phyloP scores from a whole-genome alignment of 2,797 vertebrate species.

The Chelidonichthys spinosus region DNA sequence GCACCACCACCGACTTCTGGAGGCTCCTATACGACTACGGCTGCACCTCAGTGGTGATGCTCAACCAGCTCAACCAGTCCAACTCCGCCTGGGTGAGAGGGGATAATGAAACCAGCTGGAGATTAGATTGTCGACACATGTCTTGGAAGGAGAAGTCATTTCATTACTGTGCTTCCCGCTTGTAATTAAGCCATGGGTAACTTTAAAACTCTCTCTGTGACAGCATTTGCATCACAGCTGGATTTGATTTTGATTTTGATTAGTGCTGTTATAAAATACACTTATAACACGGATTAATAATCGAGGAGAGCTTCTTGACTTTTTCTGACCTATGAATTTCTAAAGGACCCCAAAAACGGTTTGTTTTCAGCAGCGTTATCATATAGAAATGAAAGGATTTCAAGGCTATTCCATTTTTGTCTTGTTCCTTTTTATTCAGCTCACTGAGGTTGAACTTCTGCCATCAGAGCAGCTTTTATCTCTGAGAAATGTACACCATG shows the following conservation, averaged over 20 bases:
- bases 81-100: conserved; percentile 93
- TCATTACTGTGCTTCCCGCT: neutral
- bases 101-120: neutral
- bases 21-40: conserved; percentile 94
- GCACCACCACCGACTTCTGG: conserved; percentile 96
- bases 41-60: conserved; percentile 97
- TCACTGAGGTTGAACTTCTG: conserved; percentile 1
- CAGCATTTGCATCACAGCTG: conserved; percentile 24
- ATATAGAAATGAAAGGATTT: neutral
- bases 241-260: conserved; percentile 16
- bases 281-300: neutral
- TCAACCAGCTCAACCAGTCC: conserved; percentile 98
- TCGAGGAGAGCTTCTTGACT: neutral
- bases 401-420: neutral
- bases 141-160: neutral
- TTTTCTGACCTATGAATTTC: neutral
- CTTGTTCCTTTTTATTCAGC: neutral
- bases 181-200: conserved; percentile 3
- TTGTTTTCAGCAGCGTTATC: neutral
- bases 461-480: conserved; percentile 7
- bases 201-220: neutral
- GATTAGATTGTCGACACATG: neutral
- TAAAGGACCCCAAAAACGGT: neutral
- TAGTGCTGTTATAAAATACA: neutral
- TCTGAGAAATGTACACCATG: conserved; percentile 10